phyloP scores from a whole-genome alignment of 2,888 invertebrate species.

The Spilosoma lubricipeda region DNA sequence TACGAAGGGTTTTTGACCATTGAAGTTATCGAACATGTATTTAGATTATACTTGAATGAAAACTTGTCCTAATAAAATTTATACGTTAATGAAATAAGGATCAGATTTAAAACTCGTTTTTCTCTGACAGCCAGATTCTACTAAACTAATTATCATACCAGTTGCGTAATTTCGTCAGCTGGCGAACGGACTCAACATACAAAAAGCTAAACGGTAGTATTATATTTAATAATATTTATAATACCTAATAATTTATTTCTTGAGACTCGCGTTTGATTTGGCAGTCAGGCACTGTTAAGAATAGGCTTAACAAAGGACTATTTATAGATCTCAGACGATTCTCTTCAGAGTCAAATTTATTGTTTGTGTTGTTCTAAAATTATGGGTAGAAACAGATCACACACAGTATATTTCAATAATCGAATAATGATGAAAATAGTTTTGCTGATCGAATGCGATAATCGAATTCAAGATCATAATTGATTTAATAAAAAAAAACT shows the following conservation, averaged over 20 bases:
- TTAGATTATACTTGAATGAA: constrained; percentile 1
- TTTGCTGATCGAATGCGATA: background rate
- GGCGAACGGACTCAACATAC: background rate
- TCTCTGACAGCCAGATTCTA: background rate
- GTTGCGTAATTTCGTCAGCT: constrained; percentile 1
- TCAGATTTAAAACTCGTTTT: background rate
- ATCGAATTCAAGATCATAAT: background rate
- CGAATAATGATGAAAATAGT: background rate
- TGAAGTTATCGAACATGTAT: background rate
- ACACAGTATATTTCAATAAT: background rate
- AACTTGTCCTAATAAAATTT: background rate
- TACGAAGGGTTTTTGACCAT: background rate
- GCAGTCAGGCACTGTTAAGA: background rate
- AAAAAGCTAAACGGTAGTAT: background rate
- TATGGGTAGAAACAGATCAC: background rate
- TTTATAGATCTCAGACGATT: background rate
- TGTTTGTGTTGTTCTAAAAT: background rate
- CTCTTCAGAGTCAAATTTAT: background rate
- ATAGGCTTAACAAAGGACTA: background rate
- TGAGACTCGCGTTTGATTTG: background rate
- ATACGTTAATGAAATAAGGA: background rate
- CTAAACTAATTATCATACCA: constrained; percentile 1
- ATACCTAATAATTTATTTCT: background rate
- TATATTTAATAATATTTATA: background rate
- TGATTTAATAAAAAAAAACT: background rate